phyloP scores from a whole-genome alignment of 2,888 invertebrate genomes.

The Catocala nupta region DNA sequence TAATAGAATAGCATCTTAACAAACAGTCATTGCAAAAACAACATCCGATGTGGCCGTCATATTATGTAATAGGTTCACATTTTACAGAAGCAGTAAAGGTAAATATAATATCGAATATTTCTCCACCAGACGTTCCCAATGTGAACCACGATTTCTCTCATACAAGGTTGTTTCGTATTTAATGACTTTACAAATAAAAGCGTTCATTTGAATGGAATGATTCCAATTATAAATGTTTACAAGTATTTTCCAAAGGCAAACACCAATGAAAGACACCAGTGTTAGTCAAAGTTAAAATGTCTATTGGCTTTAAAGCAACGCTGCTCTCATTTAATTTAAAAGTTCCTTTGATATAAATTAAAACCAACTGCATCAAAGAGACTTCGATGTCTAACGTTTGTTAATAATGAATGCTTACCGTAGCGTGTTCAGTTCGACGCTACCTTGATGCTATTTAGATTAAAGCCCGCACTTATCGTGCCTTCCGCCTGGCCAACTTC shows the following conservation, averaged over 20 bases:
- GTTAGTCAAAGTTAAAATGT: constrained; percentile 10
- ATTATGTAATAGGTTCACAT: too few relatives aligned
- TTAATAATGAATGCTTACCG: constrained; percentile 55
- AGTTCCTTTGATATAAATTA: constrained; percentile 27
- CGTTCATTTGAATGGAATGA: background rate
- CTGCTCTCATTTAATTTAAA: constrained; percentile 14
- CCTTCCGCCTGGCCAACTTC: constrained; percentile 75
- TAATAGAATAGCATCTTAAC: too few relatives aligned
- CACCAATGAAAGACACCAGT: background rate
- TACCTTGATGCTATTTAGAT: constrained; percentile 82
- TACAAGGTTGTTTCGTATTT: too few relatives aligned
- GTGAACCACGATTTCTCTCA: too few relatives aligned
- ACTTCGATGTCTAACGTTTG: constrained; percentile 41
- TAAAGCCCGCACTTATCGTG: constrained; percentile 80
- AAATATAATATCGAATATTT: too few relatives aligned
- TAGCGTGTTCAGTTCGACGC: constrained; percentile 59
- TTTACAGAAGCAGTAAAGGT: too few relatives aligned
- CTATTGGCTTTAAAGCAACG: constrained; percentile 15
- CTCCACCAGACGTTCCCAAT: too few relatives aligned
- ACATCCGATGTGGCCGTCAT: too few relatives aligned
- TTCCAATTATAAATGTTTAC: constrained; percentile 8
- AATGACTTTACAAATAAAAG: too few relatives aligned
- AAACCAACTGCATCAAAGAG: constrained; percentile 37
- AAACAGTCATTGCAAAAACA: too few relatives aligned
- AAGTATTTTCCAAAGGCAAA: background rate